These are phyloP conservation scores for Agrochola macilenta DNA, from an alignment of 2,888 invertebrate species.

Conservation along the genomic window DNA sequence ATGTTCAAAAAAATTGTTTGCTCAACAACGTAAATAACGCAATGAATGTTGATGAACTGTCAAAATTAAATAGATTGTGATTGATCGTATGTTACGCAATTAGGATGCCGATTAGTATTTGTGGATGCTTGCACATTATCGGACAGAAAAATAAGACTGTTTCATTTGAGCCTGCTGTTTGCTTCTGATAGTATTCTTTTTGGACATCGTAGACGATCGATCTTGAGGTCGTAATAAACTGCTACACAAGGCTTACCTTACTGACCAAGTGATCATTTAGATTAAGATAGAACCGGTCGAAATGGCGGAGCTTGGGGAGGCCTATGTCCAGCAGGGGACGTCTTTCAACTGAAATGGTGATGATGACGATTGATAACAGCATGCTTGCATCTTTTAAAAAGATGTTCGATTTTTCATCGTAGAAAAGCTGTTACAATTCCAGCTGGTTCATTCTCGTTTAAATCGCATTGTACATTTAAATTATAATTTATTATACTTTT, in stretches of 20 bases:
- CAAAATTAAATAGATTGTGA: no score
- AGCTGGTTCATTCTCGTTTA: neutral
- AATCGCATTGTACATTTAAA: conserved; percentile 21
- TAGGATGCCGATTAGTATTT: neutral
- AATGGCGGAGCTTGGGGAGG: no score
- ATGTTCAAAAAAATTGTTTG: no score
- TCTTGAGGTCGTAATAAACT: no score
- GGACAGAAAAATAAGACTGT: neutral
- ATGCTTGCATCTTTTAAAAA: neutral
- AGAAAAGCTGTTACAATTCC: neutral
- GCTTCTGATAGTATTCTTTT: neutral
- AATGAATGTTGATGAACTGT: no score
- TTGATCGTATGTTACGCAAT: no score
- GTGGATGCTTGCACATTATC: neutral
- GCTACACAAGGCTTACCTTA: neutral
- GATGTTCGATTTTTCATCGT: no score
- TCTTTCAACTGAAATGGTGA: no score
- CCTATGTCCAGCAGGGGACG: no score
- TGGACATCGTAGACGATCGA: neutral
- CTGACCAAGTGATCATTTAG: neutral
- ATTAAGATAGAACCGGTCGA: no score
- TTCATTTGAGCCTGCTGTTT: neutral
- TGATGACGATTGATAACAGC: neutral
- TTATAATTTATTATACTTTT: conserved; percentile 14
- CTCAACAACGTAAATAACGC: no score